Conservation (phyloP, 2,113 vertebrate genomes). For the Dissostichus mawsoni region DNA sequence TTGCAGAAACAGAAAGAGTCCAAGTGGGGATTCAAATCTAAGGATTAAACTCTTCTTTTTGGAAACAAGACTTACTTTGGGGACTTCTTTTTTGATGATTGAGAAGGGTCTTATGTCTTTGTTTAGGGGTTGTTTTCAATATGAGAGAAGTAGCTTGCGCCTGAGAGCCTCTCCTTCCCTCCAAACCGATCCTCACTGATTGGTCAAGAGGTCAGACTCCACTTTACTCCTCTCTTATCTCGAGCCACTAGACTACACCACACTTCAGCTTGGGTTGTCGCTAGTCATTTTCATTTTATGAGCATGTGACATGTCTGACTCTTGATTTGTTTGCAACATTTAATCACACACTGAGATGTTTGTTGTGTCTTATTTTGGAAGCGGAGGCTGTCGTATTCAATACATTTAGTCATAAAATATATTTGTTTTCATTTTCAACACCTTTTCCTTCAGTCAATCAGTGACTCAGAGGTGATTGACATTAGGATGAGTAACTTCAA, state of each 20-base stretch:
- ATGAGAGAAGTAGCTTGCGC: conserved; percentile 2
- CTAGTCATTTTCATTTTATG: conserved; percentile 10
- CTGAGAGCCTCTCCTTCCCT: conserved; percentile 23
- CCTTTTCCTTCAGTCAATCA: conserved; percentile 26
- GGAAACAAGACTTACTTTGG: neutral
- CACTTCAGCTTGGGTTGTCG: conserved; percentile 14
- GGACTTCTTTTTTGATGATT: conserved; percentile 16
- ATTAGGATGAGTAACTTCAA: conserved; percentile 26
- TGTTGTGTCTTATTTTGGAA: conserved; percentile 22
- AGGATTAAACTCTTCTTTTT: conserved; percentile 18
- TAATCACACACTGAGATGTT: conserved; percentile 6
- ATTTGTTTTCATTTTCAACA: neutral
- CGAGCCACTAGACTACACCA: conserved; percentile 4
- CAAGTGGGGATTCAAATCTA: conserved; percentile 3
- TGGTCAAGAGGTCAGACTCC: conserved; percentile 51
- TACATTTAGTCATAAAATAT: neutral
- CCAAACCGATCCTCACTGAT: conserved; percentile 48
- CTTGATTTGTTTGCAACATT: conserved; percentile 25
- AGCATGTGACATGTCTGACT: neutral
- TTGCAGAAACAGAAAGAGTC: conserved; percentile 32
- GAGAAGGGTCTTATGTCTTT: conserved; percentile 17
- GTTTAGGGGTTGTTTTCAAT: conserved; percentile 19
- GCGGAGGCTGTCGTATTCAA: conserved; percentile 18
- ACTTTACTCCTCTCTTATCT: conserved; percentile 17
- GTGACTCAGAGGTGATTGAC: conserved; percentile 10